Conservation (phyloP, 1,140 invertebrate genomes). For the Arctopsyche grandis region DNA sequence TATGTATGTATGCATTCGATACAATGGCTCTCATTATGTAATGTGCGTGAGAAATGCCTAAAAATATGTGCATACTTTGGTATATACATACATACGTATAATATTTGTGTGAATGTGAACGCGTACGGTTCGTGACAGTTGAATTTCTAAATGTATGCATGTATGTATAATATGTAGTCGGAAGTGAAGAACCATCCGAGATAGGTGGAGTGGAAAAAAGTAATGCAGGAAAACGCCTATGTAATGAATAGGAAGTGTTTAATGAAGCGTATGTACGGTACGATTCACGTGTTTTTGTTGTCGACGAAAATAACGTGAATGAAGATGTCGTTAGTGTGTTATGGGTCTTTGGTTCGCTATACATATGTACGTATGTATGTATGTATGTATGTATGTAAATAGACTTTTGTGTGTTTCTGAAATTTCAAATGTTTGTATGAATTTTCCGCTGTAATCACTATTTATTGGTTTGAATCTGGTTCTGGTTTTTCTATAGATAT, state of each 20-base stretch:
- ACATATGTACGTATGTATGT: not conserved
- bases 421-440: too few relatives aligned
- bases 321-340: too few relatives aligned
- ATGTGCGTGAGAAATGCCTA: not conserved
- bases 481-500: too few relatives aligned
- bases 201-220: not conserved
- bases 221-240: not conserved
- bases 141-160: too few relatives aligned
- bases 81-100: not conserved
- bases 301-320: too few relatives aligned
- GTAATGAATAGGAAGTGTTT: not conserved
- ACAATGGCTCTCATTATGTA: not conserved
- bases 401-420: too few relatives aligned
- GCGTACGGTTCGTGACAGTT: not conserved
- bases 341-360: too few relatives aligned
- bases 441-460: not conserved
- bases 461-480: not conserved
- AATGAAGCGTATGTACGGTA: not conserved
- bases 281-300: too few relatives aligned
- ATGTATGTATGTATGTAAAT: not conserved
- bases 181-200: not conserved
- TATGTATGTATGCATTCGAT: too few relatives aligned
- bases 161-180: too few relatives aligned
- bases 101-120: not conserved
- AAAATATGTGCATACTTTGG: not conserved